Conservation (phyloP, 64 coral and sea anemone genomes). For the Astreopora myriophthalma region DNA sequence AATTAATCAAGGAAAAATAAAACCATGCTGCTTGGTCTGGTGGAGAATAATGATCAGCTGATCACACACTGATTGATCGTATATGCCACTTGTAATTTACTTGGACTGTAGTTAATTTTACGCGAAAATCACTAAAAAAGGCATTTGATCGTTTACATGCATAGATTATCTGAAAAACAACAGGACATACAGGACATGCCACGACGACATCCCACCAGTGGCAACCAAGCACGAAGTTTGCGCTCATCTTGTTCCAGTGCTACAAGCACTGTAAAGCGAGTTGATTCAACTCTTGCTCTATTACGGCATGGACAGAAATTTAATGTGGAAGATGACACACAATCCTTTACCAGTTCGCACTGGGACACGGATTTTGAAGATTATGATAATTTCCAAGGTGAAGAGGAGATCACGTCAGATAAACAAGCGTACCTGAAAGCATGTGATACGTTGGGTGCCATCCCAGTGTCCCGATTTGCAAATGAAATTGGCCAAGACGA, state of each 20-base stretch:
- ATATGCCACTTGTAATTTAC: no score
- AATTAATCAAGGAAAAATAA: no score
- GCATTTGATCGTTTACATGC: no score
- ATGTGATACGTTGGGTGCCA: conserved; percentile 61
- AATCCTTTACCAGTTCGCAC: conserved; percentile 73
- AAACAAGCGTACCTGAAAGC: conserved; percentile 58
- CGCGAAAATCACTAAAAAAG: no score
- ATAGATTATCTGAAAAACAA: no score
- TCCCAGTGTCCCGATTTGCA: conserved; percentile 78
- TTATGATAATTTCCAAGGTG: conserved; percentile 17
- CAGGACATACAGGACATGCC: conserved; percentile 30
- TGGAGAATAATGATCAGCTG: no score
- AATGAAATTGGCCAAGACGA: conserved; percentile 80
- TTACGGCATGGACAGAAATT: conserved; percentile 2
- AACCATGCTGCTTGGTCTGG: no score
- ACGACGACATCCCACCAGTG: neutral
- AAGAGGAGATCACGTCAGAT: neutral
- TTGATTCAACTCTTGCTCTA: conserved; percentile 63
- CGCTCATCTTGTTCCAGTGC: conserved; percentile 81
- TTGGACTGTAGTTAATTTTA: no score
- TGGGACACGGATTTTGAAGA: conserved; percentile 91
- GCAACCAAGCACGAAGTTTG: neutral
- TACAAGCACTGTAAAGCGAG: conserved; percentile 74
- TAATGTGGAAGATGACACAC: conserved; percentile 66
- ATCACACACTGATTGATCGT: no score